Base-by-base conservation (phyloP, 2,888 invertebrate genomes). In the Matsumyia berberina region DNA sequence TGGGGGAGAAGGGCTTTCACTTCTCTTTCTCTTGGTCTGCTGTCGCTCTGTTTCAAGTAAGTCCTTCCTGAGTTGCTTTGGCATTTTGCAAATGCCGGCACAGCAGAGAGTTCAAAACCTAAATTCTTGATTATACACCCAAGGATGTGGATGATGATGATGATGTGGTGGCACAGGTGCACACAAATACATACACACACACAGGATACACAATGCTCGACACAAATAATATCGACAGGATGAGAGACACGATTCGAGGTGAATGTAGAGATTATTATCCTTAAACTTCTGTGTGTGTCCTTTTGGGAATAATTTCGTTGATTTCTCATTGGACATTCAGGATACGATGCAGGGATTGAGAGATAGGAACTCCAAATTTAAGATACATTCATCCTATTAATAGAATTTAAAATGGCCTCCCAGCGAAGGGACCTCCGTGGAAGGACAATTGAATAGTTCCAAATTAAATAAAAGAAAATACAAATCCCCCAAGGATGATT, bases 371-470 rank as follows among this genome's bases (percentile, higher is more conserved):
- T 60, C 51, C 19, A 60, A 31, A 42, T 60, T 60, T 29, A 31
- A 31, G 62, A 69, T 62, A 67, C 74, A 79, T 57, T 85, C 44
- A 24, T 64, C 33, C 62, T 57, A 64, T 74, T 70, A 64, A 70
- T 69, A 53, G 79, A 79, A 79, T 79, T 85, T 69, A 69, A 85
- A 79, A 73, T 70, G 42, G 39, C 58, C 7, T 31, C 31, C 33
- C 44, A 4, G n/a, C 3, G 0, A 53, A 24, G 67, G 24, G 15
- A 19, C 8, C 31, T n/a, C n/a, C 42, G 31, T n/a, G 12, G 49
- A 42, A 42, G 29, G 44, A 82, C 70, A 82, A 77, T 70, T 70
- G 81, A 82, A 74, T 74, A 80, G 69, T 76, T 80, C 58, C 29
- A 76, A 83, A 85, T 85, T 80, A 70, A 85, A 76, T 85, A 80